Evolutionary conservation across 1,140 invertebrate species (phyloP), one percentile per base, ranked within the genome.

Genomic region (Drosophila tsacasi): DNA sequence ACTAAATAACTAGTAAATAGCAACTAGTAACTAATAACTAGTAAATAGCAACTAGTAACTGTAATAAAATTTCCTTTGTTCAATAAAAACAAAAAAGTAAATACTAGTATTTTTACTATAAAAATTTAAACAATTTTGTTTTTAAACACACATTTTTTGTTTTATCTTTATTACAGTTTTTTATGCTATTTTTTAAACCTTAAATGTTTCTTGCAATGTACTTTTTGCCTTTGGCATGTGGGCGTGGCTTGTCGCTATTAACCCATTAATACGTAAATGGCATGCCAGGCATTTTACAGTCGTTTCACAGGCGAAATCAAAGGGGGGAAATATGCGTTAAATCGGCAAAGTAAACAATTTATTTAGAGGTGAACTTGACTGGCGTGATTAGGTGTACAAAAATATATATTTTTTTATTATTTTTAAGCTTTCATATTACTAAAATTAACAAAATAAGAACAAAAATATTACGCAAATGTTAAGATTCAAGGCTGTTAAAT

Each of bases 181-280:
- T 32, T 8, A 0, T 27, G 32, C 13, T 15, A n/a, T 0, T 19
- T 3, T 12, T 19, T 13, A 5, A 50, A 17, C 47, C n/a, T 32
- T 0, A 15, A 5, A 10, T 37, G 23, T 55, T 55, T 55, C 52
- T 55, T 17, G 32, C 52, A 23, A 21, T 55, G 32, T 55, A 37
- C 2, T 23, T 17, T 17, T 55, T 37, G 40, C 55, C 32, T 66
- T 25, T 25, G 23, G 13, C 55, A 49, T 39, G 58, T 75, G 57
- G 76, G 72, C 81, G 72, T 72, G 65, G 61, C n/a, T 5, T 17
- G 44, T 23, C 37, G 39, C 54, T 64, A 60, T 81, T 82, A 80
- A 49, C 57, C 62, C 42, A 82, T 77, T 82, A 82, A 78, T 63
- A 78, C 59, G 46, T 42, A 74, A 82, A 79, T 76, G 63, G 58